Conservation (phyloP, 2,797 vertebrate species). For the Somateria mollissima region DNA sequence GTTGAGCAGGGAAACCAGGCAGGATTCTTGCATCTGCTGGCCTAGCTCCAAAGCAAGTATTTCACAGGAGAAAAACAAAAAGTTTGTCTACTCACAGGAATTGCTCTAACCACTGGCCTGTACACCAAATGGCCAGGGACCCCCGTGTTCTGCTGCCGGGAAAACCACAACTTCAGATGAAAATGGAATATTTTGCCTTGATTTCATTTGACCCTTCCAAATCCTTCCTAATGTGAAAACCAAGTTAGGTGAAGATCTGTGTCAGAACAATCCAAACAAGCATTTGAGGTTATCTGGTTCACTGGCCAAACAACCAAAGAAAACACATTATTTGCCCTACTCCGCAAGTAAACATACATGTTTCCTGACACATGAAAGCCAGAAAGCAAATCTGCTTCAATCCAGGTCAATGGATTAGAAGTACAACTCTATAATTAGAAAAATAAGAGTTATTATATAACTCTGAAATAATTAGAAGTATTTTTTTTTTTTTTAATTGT, state of each 20-base stretch:
- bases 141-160: neutral
- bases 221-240: neutral
- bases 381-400: neutral
- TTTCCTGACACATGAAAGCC: neutral
- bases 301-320: neutral
- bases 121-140: neutral
- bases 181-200: neutral
- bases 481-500: neutral
- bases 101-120: neutral
- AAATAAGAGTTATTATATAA: neutral
- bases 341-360: neutral
- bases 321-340: neutral
- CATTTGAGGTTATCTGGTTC: neutral
- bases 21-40: neutral
- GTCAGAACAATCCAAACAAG: neutral
- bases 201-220: neutral
- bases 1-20: neutral
- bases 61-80: neutral
- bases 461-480: neutral
- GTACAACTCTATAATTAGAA: neutral
- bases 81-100: neutral
- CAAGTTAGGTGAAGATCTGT: neutral
- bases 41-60: neutral
- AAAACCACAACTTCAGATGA: neutral
- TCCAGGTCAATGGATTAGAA: neutral